phyloP scores from a whole-genome alignment of 53 echinoderm and acorn worm species.

The Zoroaster sp. region DNA sequence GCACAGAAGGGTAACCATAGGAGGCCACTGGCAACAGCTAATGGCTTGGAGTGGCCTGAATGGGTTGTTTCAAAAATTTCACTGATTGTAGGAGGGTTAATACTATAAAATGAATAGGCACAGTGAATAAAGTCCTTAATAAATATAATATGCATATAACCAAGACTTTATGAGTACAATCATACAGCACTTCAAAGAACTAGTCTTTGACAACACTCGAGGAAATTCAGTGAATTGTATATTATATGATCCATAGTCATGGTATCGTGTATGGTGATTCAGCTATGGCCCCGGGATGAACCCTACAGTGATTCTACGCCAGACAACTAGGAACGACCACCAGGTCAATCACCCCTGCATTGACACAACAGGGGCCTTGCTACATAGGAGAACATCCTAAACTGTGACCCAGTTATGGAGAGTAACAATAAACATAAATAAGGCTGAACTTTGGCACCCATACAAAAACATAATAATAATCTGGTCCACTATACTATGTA shows the following conservation, averaged over 20 bases:
- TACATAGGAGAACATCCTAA: not conserved
- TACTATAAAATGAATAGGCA: too few relatives aligned
- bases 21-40: too few relatives aligned
- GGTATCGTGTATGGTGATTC: constrained; percentile 15
- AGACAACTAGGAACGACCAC: constrained; percentile 8
- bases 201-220: too few relatives aligned
- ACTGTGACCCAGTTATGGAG: constrained; percentile 9
- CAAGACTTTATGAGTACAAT: too few relatives aligned
- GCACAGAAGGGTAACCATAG: too few relatives aligned
- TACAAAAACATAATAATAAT: not conserved
- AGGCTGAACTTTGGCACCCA: constrained; percentile 16
- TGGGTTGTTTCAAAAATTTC: too few relatives aligned
- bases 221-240: not conserved
- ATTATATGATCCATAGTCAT: not conserved
- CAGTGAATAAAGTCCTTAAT: too few relatives aligned
- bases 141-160: too few relatives aligned
- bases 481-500: not conserved
- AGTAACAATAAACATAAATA: not conserved
- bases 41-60: too few relatives aligned
- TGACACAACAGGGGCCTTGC: not conserved
- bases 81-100: too few relatives aligned
- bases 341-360: constrained; percentile 37
- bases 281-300: constrained; percentile 21
- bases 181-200: too few relatives aligned
- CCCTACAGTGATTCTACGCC: not conserved